Conservation (phyloP, 2,888 invertebrate species). For the Melanchra persicariae region DNA sequence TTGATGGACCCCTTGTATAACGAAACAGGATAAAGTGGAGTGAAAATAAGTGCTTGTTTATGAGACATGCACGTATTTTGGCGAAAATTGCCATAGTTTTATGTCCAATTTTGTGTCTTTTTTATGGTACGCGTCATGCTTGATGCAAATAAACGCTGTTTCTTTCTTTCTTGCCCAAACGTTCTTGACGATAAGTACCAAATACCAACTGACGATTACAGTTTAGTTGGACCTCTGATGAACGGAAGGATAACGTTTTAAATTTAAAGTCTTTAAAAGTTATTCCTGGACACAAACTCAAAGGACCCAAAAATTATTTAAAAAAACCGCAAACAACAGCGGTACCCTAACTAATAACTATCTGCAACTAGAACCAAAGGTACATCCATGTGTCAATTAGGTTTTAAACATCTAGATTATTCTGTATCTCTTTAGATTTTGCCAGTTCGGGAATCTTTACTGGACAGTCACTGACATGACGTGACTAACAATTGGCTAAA, state of each 20-base stretch:
- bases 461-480: not conserved
- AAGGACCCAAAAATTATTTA: not conserved
- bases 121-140: not conserved
- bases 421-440: not conserved
- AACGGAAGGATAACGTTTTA: not conserved
- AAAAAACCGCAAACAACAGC: not conserved
- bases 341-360: not conserved
- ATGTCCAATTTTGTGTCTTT: not conserved
- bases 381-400: not conserved
- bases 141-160: too few species aligned
- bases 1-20: constrained; percentile 34
- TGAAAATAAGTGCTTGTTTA: constrained; percentile 28
- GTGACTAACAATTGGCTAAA: not conserved
- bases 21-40: constrained; percentile 41
- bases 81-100: not conserved
- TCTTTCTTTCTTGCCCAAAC: too few species aligned
- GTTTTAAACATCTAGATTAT: not conserved
- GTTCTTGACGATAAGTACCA: too few species aligned
- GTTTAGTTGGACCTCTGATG: too few species aligned
- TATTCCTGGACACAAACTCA: not conserved
- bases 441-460: not conserved
- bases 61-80: not conserved
- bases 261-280: not conserved
- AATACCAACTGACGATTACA: too few species aligned
- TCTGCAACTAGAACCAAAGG: not conserved